Base-by-base conservation (phyloP, 2,888 invertebrate genomes). In the Andrena camellia region DNA sequence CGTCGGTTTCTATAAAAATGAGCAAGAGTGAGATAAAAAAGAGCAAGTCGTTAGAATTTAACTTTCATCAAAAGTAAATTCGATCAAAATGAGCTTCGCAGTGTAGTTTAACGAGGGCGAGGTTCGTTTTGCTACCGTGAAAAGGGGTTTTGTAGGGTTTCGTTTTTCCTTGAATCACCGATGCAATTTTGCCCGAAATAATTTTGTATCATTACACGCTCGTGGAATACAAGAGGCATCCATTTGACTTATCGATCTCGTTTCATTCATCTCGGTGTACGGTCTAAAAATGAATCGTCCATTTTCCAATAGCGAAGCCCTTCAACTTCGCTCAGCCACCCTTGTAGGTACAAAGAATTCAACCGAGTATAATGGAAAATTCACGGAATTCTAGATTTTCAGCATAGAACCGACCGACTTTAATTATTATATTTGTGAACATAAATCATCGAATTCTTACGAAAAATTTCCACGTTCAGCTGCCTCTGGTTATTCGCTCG, bases 231-330 rank as follows among this genome's bases (percentile, higher is more conserved):
- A 80, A 42, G 73, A 81, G 70, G 62, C 70, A 71, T 70, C 52
- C 20, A 57, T 48, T 62, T 64, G 67, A 70, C 74, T 66, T 42
- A 83, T 79, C 83, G 72, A 85, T 77, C 59, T 62, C 60, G 64
- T 68, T 68, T 64, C 71, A 76, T 74, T 86, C 76, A 48, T 66
- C 76, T 57, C 63, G 52, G 35, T 71, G 54, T 81, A 75, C 81
- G 71, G 68, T 81, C 68, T 81, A 80, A 29, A 63, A 35, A 67
- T 73, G 81, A 81, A 73, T 81, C 81, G 81, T 81, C 73, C 81
- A 81, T 81, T 80, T 81, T 80, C 81, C 81, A 81, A 68, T 80
- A 80, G 73, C 57, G 62, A 73, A 68, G 67, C 67, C 29, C 42
- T 72, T 67, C 33, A 66, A 62, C 62, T 68, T 75, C 66, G 62